These are phyloP conservation scores for Phaenicophaeus curvirostris DNA, from an alignment of 2,797 vertebrate species.

Conservation along the genomic window DNA sequence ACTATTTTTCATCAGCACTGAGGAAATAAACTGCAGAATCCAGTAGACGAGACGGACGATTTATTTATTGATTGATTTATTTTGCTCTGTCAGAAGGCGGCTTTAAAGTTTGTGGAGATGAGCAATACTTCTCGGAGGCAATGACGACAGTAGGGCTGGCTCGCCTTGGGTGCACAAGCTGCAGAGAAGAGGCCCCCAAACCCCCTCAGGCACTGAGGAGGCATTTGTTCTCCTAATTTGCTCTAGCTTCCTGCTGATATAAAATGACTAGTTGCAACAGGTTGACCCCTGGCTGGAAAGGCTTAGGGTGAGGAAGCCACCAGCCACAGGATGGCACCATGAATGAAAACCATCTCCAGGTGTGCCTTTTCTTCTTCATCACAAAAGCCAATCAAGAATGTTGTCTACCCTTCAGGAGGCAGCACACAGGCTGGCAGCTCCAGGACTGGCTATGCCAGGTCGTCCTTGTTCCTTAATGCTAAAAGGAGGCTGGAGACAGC, in stretches of 20 bases:
- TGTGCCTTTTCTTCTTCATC: not conserved
- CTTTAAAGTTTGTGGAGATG: constrained; percentile 50
- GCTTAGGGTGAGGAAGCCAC: not conserved
- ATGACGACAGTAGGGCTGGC: constrained; percentile 26
- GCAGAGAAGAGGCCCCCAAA: constrained; percentile 1
- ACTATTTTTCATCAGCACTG: constrained; percentile 59
- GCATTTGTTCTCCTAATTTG: constrained; percentile 33
- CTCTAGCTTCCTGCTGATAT: constrained; percentile 1
- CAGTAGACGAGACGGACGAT: constrained; percentile 50
- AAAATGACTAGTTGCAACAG: not conserved
- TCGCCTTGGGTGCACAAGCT: not conserved
- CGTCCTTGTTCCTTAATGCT: not conserved
- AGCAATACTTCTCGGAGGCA: constrained; percentile 36
- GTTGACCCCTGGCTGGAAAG: not conserved
- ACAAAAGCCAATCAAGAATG: not conserved
- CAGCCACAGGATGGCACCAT: not conserved
- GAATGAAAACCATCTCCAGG: not conserved
- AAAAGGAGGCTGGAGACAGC: not conserved
- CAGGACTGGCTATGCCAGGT: not conserved
- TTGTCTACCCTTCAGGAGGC: not conserved
- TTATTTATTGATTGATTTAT: constrained; percentile 74
- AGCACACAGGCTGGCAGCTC: not conserved
- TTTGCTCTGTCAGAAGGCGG: constrained; percentile 65
- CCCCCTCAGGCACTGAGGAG: not conserved
- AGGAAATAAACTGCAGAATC: constrained; percentile 72